Base-by-base conservation (phyloP, 1,140 invertebrate species). In the Cyphomyrmex costatus region DNA sequence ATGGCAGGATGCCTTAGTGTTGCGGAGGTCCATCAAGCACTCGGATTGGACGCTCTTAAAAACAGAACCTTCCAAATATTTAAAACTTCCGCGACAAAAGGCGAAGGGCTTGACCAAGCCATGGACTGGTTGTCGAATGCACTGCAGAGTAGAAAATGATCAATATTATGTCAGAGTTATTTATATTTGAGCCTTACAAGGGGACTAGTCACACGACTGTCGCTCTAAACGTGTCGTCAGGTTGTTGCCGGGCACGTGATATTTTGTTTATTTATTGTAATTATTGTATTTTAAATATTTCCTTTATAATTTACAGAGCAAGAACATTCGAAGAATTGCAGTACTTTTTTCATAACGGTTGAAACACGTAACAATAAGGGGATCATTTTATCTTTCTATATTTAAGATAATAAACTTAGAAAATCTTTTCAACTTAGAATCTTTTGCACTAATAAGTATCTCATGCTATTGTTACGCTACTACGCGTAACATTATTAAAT, bases 1-100 rank as follows among this genome's bases (percentile, higher is more conserved):
- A 99, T 99, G 96, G 98, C 99, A 74, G 99, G 99, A 42, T 99
- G 99, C 92, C 97, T 99, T 96, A 98, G 98, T 73, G 98, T 99
- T 0, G 97, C 99, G 0, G 99, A 99, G 95, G 98, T 99, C 24
- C 98, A 99, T 93, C 98, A 99, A 95, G 98, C 99, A 0, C 95
- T 99, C 58, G 99, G 99, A 12, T 95, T 99, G 74, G 98, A 99
- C 90, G 97, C 98, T 27, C 96, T 99, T 12, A 99, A 99, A 95
- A 99, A 99, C 95, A 96, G 99, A 95, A 99, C 99, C 93, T 99
- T 99, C 96, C 99, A 99, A 96, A 99, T 99, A 93, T 99, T 99
- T 94, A 99, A 99, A 96, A 99, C 99, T 21, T 99, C 99, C 0
- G 99, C 99, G 24, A 98, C 98, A 70, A 99, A 99, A 95, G 99